Base-by-base conservation (phyloP, 2,888 invertebrate species). In the Keiferia lycopersicella region DNA sequence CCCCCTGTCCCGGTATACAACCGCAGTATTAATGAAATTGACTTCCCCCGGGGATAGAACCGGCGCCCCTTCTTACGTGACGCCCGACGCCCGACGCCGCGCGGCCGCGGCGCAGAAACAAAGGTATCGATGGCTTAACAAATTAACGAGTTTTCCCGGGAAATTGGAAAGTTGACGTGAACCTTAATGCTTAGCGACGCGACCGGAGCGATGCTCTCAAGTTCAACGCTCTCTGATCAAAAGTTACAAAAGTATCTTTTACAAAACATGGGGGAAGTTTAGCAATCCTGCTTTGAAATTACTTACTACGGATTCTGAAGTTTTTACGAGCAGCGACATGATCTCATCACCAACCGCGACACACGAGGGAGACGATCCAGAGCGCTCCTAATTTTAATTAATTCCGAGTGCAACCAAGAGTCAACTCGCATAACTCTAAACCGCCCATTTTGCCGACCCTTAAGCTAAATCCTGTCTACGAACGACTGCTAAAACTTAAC, bases 11-110 rank as follows among this genome's bases (percentile, higher is more conserved):
- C 73, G 72, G 71, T 72, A 72, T 73, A 73, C 75, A 73, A 86
- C 87, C 86, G 78, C 87, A 82, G 84, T 80, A 87, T 88, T 91
- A 91, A 91, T 90, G 89, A 90, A 90, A 90, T 90, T 84, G 87
- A 83, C 83, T 84, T 87, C 90, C 88, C 88, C 88, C 64, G 14
- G 88, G 81, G 91, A 81, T 71, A 41, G 71, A 70, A 75, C 71
- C 69, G 69, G 69, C 75, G 74, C 77, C 83, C 79, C 78, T 73
- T 68, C 70, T 74, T 70, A 74, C 73, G 77, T 75, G 75, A 68
- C 70, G 65, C 38, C 70, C 57, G 26, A 30, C 18, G 45, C 20
- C 14, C 57, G 14, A 30, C 18, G 45, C 20, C 26, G 26, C 73
- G 76, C 71, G 73, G 73, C 74, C 73, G 69, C 73, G 72, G 72